Base-by-base conservation (phyloP, 2,888 invertebrate species). In the Brachyopa scutellaris region DNA sequence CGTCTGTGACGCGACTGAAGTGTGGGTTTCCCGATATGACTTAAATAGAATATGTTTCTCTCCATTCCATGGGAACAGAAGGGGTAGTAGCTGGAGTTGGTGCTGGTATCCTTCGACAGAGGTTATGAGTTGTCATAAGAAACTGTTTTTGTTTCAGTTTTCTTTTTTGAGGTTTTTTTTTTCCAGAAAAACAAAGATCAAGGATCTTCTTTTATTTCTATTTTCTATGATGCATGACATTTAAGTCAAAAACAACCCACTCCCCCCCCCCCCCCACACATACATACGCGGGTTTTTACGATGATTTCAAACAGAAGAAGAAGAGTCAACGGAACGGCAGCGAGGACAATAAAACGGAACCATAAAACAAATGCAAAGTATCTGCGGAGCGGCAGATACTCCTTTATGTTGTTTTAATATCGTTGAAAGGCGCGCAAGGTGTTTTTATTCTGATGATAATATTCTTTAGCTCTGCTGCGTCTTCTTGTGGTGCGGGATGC, bases 291-390 rank as follows among this genome's bases (percentile, higher is more conserved):
- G 57, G 13, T 29, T 57, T 66, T 74, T 74, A 73, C 62, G 73
- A 73, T 64, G 45, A 40, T 51, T 40, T 62, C 45, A 19, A 11
- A 61, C 31, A 21, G 21, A 49, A 17, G 13, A 62, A 36, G 13
- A 49, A 13, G 3, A 33, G n/a, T 51, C 51, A 51, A 51, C 40
- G 38, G 19, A 51, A 51, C 40, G 38, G 19, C 33, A 13, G 29
- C 17, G 11, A 19, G 26, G 23, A 69, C 67, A 80, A 51, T 80
- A 74, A 80, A 79, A 73, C 13, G 42, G 47, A 51, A 47, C 19
- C 64, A 59, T 82, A 82, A 76, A 70, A 70, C 69, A 82, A 82
- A 82, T 76, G 82, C 82, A 82, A 82, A 76, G 69, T 76, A 82
- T 82, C 82, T 82, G 76, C 31, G 70, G 76, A 76, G 70, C 57